Evolutionary conservation across 2,113 vertebrate species (phyloP).

Genomic region (Pampusana beccarii): DNA sequence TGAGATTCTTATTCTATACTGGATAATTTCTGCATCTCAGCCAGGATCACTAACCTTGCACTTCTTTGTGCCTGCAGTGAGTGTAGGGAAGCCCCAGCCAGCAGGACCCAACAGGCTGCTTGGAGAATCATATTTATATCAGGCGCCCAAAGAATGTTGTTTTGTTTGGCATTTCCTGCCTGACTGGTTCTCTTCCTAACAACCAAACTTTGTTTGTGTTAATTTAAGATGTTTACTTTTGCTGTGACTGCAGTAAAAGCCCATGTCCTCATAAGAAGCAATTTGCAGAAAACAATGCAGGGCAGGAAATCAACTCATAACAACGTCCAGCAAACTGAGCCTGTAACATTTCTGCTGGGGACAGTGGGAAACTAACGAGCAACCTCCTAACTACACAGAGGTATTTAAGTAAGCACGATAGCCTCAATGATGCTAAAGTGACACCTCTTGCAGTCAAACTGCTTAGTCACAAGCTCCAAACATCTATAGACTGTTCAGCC

Average conservation of each 20-base stretch:
- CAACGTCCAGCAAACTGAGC: background rate
- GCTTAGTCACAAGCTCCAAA: background rate
- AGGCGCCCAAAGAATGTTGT: conserved; percentile 6
- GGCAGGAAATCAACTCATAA: conserved; percentile 17
- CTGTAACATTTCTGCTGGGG: conserved; percentile 6
- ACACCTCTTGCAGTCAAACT: background rate
- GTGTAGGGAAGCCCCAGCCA: background rate
- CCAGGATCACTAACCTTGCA: background rate
- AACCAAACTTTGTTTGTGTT: conserved; percentile 30
- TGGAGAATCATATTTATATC: conserved; percentile 8
- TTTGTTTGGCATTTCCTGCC: conserved; percentile 55
- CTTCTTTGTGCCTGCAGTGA: background rate
- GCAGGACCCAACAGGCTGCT: conserved; percentile 1
- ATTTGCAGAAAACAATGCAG: conserved; percentile 34
- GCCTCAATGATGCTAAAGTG: background rate
- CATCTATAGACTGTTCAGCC: background rate
- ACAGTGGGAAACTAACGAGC: background rate
- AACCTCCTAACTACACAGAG: background rate
- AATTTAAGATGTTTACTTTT: conserved; percentile 48
- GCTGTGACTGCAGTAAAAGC: conserved; percentile 30
- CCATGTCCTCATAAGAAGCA: background rate
- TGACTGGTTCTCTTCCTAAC: conserved; percentile 36
- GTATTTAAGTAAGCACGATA: background rate
- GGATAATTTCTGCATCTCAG: background rate
- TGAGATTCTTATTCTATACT: background rate